Conservation (phyloP, 2,797 vertebrate genomes). For the Thunnus albacares region DNA sequence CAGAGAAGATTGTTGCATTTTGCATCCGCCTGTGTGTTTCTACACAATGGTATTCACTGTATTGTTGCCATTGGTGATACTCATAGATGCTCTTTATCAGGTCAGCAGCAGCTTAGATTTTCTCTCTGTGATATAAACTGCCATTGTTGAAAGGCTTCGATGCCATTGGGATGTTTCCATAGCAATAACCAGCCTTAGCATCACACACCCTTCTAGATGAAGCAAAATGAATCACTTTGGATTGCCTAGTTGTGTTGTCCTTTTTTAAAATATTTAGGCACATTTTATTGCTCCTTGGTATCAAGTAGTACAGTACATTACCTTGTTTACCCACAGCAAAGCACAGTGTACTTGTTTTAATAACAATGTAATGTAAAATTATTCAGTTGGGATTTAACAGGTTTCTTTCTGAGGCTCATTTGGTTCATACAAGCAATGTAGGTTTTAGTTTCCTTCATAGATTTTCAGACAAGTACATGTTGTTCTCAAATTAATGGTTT, state of each 20-base stretch:
- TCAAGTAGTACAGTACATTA: neutral
- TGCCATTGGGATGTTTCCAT: conserved; percentile 77
- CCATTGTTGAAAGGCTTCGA: conserved; percentile 60
- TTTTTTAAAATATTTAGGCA: neutral
- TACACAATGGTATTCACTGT: conserved; percentile 19
- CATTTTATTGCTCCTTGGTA: neutral
- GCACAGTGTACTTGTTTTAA: no score
- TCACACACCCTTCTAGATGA: conserved; percentile 35
- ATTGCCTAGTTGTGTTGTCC: neutral
- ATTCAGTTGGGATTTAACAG: no score
- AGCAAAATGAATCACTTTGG: conserved; percentile 29
- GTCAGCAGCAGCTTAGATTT: conserved; percentile 53
- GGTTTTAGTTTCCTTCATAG: neutral
- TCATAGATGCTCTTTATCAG: conserved; percentile 54
- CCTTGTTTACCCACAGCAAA: neutral
- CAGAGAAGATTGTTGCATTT: conserved; percentile 1
- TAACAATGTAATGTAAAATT: no score
- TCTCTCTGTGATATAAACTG: conserved; percentile 35
- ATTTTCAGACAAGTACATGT: no score
- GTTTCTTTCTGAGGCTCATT: no score
- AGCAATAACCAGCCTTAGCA: conserved; percentile 64
- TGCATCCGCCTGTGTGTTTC: conserved; percentile 24
- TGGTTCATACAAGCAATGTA: neutral
- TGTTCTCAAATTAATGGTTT: no score
- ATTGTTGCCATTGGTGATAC: conserved; percentile 54